phyloP scores from a whole-genome alignment of 2,888 invertebrate genomes.

The Abrostola tripartita region DNA sequence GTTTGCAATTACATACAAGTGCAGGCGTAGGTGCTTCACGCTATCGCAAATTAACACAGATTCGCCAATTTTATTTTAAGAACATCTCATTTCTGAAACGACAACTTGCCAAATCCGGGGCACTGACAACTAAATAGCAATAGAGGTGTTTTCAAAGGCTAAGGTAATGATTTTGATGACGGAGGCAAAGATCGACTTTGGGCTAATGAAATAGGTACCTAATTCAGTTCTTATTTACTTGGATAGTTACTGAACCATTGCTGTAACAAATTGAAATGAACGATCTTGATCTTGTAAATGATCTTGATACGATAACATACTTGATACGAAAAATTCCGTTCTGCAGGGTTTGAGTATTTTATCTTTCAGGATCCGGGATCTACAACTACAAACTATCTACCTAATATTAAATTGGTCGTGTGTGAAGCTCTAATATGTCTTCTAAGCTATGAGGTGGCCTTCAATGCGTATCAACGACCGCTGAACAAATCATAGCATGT shows the following conservation, averaged over 20 bases:
- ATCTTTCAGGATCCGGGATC: no score
- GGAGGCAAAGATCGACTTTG: neutral
- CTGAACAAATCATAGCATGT: slow-evolving; percentile 22
- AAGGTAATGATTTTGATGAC: no score
- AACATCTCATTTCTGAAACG: slow-evolving; percentile 25
- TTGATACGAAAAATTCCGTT: no score
- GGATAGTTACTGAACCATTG: no score
- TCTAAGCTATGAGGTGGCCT: slow-evolving; percentile 21
- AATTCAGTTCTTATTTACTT: no score
- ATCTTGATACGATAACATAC: no score
- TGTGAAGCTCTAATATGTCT: no score
- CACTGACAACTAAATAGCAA: slow-evolving; percentile 5
- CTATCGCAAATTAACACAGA: slow-evolving; percentile 9
- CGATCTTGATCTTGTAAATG: no score
- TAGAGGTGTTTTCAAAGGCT: neutral
- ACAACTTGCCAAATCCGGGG: slow-evolving; percentile 39
- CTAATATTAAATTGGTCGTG: no score
- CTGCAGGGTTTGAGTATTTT: no score
- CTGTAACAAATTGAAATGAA: no score
- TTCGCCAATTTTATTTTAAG: slow-evolving; percentile 36
- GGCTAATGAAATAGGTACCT: neutral
- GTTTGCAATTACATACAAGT: neutral
- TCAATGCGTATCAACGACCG: slow-evolving; percentile 38
- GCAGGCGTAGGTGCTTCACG: neutral
- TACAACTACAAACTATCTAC: no score